These are phyloP conservation scores for Gavialis gangeticus DNA, from an alignment of 2,113 vertebrate genomes.

Conservation along the genomic window DNA sequence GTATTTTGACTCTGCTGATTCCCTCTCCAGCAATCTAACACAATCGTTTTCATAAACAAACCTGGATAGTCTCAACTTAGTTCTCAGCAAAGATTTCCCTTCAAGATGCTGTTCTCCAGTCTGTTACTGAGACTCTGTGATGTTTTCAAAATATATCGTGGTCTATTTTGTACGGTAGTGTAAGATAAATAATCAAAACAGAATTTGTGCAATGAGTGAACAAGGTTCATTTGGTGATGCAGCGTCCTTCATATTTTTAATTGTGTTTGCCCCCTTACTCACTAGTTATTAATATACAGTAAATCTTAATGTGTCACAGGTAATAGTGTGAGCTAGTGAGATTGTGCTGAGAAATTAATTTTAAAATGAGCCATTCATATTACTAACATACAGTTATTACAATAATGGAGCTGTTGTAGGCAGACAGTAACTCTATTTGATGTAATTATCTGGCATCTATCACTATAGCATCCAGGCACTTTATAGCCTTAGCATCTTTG, in stretches of 20 bases:
- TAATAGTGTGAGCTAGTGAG: neutral
- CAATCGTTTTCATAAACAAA: rapidly evolving
- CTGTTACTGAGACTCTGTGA: neutral
- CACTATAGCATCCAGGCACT: neutral
- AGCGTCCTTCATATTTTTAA: neutral
- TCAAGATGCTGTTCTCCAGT: neutral
- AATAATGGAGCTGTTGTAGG: neutral
- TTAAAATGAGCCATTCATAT: neutral
- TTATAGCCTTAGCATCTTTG: neutral
- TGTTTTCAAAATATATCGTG: neutral
- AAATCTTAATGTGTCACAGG: neutral
- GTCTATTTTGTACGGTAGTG: neutral
- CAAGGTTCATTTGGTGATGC: rapidly evolving
- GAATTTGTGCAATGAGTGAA: neutral
- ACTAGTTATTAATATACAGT: neutral
- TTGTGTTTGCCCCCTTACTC: neutral
- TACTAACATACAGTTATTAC: neutral
- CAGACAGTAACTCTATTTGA: neutral
- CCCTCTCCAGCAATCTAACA: neutral
- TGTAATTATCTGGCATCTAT: neutral
- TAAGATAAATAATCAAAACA: neutral
- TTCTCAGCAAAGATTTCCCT: neutral
- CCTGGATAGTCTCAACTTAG: neutral
- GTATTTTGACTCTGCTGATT: neutral
- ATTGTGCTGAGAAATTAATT: neutral